A percentile compares a stretch with the other conserved stretches of the same genome.
Conservation (phyloP, 23 tunicate species). For the Clavelina lepadiformis region DNA sequence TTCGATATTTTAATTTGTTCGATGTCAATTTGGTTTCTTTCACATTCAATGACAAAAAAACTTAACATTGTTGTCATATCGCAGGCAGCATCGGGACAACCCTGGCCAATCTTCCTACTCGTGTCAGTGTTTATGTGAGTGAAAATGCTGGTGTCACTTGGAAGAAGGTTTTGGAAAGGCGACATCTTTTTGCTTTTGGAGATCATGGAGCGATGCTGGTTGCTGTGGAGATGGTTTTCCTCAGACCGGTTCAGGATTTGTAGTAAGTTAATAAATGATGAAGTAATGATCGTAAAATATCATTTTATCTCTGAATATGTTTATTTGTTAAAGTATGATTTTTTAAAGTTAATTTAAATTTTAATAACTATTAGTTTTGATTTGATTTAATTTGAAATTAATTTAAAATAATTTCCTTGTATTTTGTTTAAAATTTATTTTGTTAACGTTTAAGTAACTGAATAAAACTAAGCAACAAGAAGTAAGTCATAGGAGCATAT, state of each 20-base stretch:
- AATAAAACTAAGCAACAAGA: too few species aligned
- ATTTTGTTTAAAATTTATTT: too few species aligned
- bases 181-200: slow-evolving; percentile 64
- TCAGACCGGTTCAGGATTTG: slow-evolving; percentile 30
- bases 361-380: too few species aligned
- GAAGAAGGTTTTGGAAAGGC: slow-evolving; percentile 11
- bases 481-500: too few species aligned
- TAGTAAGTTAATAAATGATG: slow-evolving; percentile 64
- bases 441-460: too few species aligned
- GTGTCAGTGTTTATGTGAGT: slow-evolving; percentile 52
- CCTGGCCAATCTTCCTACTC: slow-evolving; percentile 49
- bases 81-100: slow-evolving; percentile 70
- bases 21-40: neutral
- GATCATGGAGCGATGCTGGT: slow-evolving; percentile 88
- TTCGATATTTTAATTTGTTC: neutral
- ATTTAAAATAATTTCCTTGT: too few species aligned
- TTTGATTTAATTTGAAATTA: too few species aligned
- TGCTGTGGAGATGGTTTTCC: slow-evolving; percentile 67
- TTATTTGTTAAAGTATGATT: too few species aligned
- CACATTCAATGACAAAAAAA: neutral
- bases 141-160: slow-evolving; percentile 68
- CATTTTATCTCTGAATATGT: too few species aligned
- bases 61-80: neutral
- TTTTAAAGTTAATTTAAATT: too few species aligned
- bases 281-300: too few species aligned